These are phyloP conservation scores for Paramuricea clavata DNA, from an alignment of 92 coral and sea anemone genomes.

Conservation along the genomic window DNA sequence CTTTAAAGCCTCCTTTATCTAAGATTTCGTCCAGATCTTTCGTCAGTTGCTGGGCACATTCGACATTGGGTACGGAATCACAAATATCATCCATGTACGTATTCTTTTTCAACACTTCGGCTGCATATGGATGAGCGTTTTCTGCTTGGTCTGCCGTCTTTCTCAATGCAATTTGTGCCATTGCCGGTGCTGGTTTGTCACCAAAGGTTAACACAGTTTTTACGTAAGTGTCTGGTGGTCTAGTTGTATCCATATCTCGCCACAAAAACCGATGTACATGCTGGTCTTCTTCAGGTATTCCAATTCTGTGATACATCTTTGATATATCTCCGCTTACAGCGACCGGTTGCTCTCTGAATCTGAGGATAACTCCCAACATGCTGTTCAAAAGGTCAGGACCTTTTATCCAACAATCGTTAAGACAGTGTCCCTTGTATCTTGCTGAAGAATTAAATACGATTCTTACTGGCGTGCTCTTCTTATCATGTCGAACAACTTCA, in stretches of 20 bases:
- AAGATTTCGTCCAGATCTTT: conserved; percentile 61
- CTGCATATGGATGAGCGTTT: conserved; percentile 59
- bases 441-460: conserved; percentile 72
- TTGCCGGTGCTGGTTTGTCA: conserved; percentile 67
- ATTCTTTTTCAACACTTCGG: conserved; percentile 63
- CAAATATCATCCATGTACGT: conserved; percentile 77
- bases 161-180: conserved; percentile 72
- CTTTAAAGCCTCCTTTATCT: conserved; percentile 73
- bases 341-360: conserved; percentile 68
- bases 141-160: conserved; percentile 68
- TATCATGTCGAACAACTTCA: conserved; percentile 68
- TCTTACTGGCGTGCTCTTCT: conserved; percentile 69
- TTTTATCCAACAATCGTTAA: conserved; percentile 72
- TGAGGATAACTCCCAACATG: conserved; percentile 56
- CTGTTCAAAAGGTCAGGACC: conserved; percentile 67
- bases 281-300: conserved; percentile 65
- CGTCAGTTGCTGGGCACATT: conserved; percentile 66
- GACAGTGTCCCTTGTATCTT: conserved; percentile 64
- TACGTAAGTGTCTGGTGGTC: conserved; percentile 67
- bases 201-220: conserved; percentile 53
- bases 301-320: conserved; percentile 66
- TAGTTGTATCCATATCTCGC: conserved; percentile 61
- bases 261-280: conserved; percentile 73
- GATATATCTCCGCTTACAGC: conserved; percentile 70
- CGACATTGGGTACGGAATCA: conserved; percentile 65